Evolutionary conservation across 1,140 invertebrate species (phyloP).

Genomic region (Geopemphigus sp.): DNA sequence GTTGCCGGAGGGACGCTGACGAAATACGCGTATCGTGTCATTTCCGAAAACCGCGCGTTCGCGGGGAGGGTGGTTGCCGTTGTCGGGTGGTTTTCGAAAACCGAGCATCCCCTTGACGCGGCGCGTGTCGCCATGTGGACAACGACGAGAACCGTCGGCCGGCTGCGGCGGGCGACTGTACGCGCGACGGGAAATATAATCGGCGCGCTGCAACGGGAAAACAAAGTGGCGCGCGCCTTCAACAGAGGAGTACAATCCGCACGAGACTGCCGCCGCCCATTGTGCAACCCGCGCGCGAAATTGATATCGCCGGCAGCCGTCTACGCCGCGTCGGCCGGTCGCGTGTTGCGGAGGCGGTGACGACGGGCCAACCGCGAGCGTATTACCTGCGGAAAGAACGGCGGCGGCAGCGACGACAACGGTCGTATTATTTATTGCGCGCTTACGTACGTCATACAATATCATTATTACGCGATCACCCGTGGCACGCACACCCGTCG

Average conservation of each 20-base stretch:
- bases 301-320: slow-evolving; percentile 1
- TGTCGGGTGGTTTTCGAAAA: no score
- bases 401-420: neutral
- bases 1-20: no score
- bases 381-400: slow-evolving; percentile 1
- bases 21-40: no score
- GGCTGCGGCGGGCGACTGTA: no score
- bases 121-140: no score
- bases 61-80: no score
- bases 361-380: neutral
- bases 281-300: slow-evolving; percentile 4
- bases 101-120: no score
- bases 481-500: slow-evolving; percentile 32
- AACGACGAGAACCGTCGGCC: no score
- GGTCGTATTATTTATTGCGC: neutral
- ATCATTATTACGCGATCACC: no score
- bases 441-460: no score
- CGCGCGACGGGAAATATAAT: neutral
- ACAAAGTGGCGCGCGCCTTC: neutral
- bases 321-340: neutral
- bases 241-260: neutral
- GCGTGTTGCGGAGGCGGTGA: neutral
- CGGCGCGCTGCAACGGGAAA: neutral
- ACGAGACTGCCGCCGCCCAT: slow-evolving; percentile 7
- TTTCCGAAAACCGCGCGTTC: no score